Evolutionary conservation across 2,797 vertebrate genomes (phyloP).

Genomic region (Capromys pilorides): DNA sequence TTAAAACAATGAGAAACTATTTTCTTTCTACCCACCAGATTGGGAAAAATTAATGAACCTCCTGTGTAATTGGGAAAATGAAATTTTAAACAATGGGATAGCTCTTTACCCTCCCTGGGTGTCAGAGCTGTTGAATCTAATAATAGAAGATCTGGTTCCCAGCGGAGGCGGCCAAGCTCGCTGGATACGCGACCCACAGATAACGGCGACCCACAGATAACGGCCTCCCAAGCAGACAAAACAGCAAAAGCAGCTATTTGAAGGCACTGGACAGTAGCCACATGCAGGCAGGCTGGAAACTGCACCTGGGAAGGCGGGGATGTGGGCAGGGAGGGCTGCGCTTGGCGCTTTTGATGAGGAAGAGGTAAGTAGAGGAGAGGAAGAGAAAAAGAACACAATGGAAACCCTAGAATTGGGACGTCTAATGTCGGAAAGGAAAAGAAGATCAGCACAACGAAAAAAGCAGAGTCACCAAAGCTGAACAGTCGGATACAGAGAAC

Average conservation of each 20-base stretch:
- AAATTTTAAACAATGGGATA: not conserved
- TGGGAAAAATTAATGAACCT: not conserved
- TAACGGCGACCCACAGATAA: rapidly evolving
- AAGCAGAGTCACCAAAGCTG: not conserved
- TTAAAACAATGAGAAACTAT: not conserved
- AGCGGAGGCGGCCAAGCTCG: rapidly evolving
- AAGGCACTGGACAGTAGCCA: not conserved
- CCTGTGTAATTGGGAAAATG: not conserved
- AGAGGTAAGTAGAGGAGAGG: not conserved
- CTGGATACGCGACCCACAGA: rapidly evolving
- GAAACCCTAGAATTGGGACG: not conserved
- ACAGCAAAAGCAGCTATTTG: not conserved
- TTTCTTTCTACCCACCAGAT: not conserved
- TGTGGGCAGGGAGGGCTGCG: rapidly evolving
- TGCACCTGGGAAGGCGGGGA: not conserved
- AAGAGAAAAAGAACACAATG: not conserved
- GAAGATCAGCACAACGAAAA: not conserved
- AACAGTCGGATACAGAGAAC: not conserved
- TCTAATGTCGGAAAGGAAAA: not conserved
- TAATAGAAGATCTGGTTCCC: not conserved
- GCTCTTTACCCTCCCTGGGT: not conserved
- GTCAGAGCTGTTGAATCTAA: not conserved
- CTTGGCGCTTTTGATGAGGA: not conserved
- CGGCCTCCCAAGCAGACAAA: no score
- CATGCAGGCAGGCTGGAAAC: not conserved